Evolutionary conservation across 2,888 invertebrate genomes (phyloP), one percentile per base, ranked within the genome.

Genomic region (Protonemura montana): DNA sequence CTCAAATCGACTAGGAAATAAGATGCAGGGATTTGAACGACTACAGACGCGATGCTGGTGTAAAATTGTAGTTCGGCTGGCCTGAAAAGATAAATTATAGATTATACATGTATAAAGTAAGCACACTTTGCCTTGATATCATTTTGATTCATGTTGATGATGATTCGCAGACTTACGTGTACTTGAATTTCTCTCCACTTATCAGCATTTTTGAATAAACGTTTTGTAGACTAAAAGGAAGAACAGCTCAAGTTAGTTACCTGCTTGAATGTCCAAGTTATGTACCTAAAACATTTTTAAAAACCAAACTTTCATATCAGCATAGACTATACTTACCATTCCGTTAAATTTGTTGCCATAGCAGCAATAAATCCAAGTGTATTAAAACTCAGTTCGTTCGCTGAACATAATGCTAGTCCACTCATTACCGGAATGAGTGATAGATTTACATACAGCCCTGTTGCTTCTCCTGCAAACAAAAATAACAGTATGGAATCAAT

Each of bases 61-160:
- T 95, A 96, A 91, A 96, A 96, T 91, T 96, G 96, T 85, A 96
- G 91, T 90, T 96, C 96, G 83, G 95, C 95, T 85, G 96, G 95
- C 76, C 88, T 88, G 87, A 7, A 78, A 77, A 10, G 6, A 42
- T 28, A 30, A 82, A 30, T 42, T 7, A 30, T 10, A 82, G 27
- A 35, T 35, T 35, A 35, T 6, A 35, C 35, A 35, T 6, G 35
- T 35, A 10, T 35, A 10, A 35, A 21, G 80, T 28, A 78, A 6
- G 10, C 5, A 10, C 35, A 35, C 35, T 10, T n/a, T 35, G 35
- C 35, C 10, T 35, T 35, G 35, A 35, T 35, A 35, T 35, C 3
- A 35, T 35, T 35, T 3, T 3, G 35, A n/a, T n/a, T n/a, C 10
- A 10, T 35, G 35, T 35, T 35, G 35, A 10, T n/a, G n/a, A n/a